Evolutionary conservation across 1,140 invertebrate species (phyloP).

Genomic region (Gryon sp.): DNA sequence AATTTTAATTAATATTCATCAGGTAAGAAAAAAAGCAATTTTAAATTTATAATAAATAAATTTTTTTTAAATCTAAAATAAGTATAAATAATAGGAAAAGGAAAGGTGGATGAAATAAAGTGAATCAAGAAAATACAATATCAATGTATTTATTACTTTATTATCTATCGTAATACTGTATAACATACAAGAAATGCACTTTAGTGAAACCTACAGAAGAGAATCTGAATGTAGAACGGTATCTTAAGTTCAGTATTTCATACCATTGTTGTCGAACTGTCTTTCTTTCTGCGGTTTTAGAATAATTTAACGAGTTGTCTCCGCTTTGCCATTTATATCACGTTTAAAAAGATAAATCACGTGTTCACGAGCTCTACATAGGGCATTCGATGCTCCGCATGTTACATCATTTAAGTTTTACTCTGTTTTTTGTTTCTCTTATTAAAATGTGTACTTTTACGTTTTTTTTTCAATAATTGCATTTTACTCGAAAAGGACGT

Average conservation of each 20-base stretch:
- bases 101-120: not conserved
- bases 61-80: no score
- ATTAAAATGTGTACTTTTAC: slow-evolving; percentile 58
- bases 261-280: slow-evolving; percentile 67
- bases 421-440: slow-evolving; percentile 39
- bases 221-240: slow-evolving; percentile 79
- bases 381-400: slow-evolving; percentile 67
- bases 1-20: no score
- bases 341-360: slow-evolving; percentile 64
- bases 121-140: slow-evolving; percentile 27
- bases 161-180: slow-evolving; percentile 89
- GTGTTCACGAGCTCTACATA: slow-evolving; percentile 68
- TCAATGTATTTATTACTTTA: slow-evolving; percentile 76
- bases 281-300: slow-evolving; percentile 68
- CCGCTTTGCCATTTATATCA: slow-evolving; percentile 62
- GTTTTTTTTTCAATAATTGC: slow-evolving; percentile 40
- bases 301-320: slow-evolving; percentile 71
- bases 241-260: slow-evolving; percentile 65
- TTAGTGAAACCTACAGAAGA: slow-evolving; percentile 92
- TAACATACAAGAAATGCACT: slow-evolving; percentile 94
- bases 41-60: no score
- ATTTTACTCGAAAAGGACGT: slow-evolving; percentile 60
- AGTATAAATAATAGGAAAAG: no score
- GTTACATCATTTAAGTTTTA: slow-evolving; percentile 54
- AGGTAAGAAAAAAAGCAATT: no score